These are phyloP conservation scores for Gymnosoma rotundatum DNA, from an alignment of 2,888 invertebrate genomes.

Conservation along the genomic window DNA sequence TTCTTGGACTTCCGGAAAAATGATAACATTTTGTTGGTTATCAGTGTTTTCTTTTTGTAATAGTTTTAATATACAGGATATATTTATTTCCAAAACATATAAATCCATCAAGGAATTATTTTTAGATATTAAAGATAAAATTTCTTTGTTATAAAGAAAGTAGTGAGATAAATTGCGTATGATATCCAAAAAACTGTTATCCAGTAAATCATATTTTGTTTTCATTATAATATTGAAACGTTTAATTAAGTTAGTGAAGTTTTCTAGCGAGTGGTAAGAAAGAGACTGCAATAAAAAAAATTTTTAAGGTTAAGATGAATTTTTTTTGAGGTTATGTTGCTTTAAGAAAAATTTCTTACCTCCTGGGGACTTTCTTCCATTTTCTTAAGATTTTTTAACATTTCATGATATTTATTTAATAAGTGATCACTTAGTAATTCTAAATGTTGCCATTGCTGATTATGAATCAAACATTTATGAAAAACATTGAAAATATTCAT, in stretches of 20 bases:
- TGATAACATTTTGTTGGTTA: not conserved
- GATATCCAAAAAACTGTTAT: conserved; percentile 29
- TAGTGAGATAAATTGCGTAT: conserved; percentile 13
- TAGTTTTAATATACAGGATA: conserved; percentile 49
- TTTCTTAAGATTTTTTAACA: conserved; percentile 49
- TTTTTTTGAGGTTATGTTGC: not conserved
- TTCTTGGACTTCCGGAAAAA: conserved; percentile 2
- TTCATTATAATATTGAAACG: conserved; percentile 65
- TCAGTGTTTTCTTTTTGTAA: not conserved
- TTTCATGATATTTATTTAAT: conserved; percentile 37
- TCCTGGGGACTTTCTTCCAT: conserved; percentile 9
- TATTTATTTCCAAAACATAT: conserved; percentile 67
- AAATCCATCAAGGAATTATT: conserved; percentile 59
- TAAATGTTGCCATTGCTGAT: conserved; percentile 62
- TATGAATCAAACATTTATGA: conserved; percentile 50
- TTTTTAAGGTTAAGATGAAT: not conserved
- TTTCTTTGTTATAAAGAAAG: conserved; percentile 22
- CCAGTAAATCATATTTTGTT: conserved; percentile 56
- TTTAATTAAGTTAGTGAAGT: conserved; percentile 48
- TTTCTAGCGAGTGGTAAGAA: not conserved
- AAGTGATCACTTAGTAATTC: conserved; percentile 43
- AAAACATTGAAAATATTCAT: conserved; percentile 61
- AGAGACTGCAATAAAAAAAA: conserved; percentile 34
- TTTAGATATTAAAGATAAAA: not conserved
- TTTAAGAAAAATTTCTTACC: conserved; percentile 22